Evolutionary conservation across 1,140 invertebrate genomes (phyloP), one percentile per base, ranked within the genome.

Genomic region (Nasonia longicornis): DNA sequence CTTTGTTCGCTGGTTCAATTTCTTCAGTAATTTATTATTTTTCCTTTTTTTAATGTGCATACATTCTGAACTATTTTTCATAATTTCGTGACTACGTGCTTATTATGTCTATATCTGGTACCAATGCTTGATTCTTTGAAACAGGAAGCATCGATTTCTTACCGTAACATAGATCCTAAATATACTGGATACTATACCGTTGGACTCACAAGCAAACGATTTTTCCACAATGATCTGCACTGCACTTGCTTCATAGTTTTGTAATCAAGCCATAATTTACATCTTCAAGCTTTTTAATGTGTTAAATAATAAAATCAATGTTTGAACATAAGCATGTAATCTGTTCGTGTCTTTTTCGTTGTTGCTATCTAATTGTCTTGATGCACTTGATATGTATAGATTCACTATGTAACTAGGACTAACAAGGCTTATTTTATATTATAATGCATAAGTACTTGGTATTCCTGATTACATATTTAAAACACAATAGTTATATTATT

Each of bases 21-120:
- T 70, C 12, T 58, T 70, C 14, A 72, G n/a, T 42, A 20, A 58
- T 77, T 26, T 70, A 70, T 67, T 52, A 16, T 78, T 52, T 29
- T 78, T 12, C 10, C 26, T 66, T 66, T 66, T 66, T 66, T n/a
- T 22, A 29, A 31, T 67, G 8, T 31, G 3, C 6, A 8, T 31
- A 12, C 22, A 67, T 63, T 77, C 64, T 29, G 22, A 69, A 29
- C 45, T 77, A 31, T 67, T 77, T 22, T 77, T 42, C 22, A 77
- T 69, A 12, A 64, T 77, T 38, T 77, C 66, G 35, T 48, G 38
- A 77, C 45, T 38, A 20, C 20, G 20, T 8, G 16, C 16, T 7
- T n/a, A 20, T 58, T 20, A 4, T 58, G 20, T 8, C 52, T 16
- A n/a, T 58, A 58, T 4, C 52, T 58, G 52, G 16, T 20, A n/a